Percentiles rank a stretch among this genome's conserved stretches.
Evolutionary conservation across 2,113 vertebrate species (phyloP).

Genomic region (Ranitomeya variabilis): DNA sequence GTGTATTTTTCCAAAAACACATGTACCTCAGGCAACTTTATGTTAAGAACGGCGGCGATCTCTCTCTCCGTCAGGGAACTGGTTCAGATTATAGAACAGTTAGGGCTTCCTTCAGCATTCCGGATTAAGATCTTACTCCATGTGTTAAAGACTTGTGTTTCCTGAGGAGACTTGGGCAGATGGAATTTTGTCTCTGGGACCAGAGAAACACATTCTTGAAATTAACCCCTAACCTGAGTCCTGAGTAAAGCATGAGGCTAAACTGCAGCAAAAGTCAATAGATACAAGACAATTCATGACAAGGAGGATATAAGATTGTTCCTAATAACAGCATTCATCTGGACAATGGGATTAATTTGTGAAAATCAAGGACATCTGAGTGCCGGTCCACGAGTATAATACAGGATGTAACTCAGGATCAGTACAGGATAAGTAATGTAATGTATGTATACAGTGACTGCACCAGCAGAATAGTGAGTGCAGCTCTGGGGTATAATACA

Average conservation of each 20-base stretch:
- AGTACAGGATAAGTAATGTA: too few relatives aligned
- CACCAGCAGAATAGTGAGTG: too few relatives aligned
- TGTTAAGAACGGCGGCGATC: conserved; percentile 22
- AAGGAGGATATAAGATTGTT: neutral
- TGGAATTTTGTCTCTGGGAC: conserved; percentile 38
- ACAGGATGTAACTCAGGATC: too few relatives aligned
- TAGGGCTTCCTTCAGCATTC: conserved; percentile 41
- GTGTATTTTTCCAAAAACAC: conserved; percentile 48
- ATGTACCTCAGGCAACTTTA: conserved; percentile 51
- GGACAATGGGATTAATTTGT: neutral
- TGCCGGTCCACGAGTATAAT: too few relatives aligned
- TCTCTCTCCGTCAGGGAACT: conserved; percentile 31
- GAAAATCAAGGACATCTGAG: neutral
- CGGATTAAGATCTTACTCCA: conserved; percentile 24
- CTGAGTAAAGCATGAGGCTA: neutral
- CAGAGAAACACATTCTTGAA: conserved; percentile 27
- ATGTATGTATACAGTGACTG: too few relatives aligned
- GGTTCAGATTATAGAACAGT: conserved; percentile 50
- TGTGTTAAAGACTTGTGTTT: conserved; percentile 43
- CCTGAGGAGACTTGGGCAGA: conserved; percentile 39
- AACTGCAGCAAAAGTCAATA: neutral
- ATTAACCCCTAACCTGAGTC: conserved; percentile 6
- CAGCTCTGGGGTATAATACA: too few relatives aligned
- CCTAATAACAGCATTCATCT: neutral
- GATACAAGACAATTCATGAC: neutral